Percentiles rank a stretch among this genome's conserved stretches.
Conservation (phyloP, 2,888 invertebrate genomes). For the Scrobipalpa atriplicella region DNA sequence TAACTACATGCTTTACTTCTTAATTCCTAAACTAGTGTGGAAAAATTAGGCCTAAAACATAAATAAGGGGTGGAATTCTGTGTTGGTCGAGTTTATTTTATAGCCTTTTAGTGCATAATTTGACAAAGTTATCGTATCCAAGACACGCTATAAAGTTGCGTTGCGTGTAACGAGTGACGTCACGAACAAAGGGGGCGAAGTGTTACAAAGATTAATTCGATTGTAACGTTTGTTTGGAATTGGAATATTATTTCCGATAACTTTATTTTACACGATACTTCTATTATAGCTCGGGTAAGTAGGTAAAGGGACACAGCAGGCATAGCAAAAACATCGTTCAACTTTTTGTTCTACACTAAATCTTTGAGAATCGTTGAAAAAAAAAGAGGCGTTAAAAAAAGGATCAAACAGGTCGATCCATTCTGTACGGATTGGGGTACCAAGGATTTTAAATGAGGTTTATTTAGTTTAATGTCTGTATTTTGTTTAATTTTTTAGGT, state of each 20-base stretch:
- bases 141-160: slow-evolving; percentile 15
- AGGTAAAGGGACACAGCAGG: neutral
- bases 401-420: slow-evolving; percentile 1
- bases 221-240: neutral
- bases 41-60: no score
- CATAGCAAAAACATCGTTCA: neutral
- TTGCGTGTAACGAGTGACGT: slow-evolving; percentile 20
- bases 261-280: neutral
- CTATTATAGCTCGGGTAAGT: neutral
- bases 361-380: neutral
- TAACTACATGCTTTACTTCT: no score
- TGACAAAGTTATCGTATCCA: slow-evolving; percentile 2
- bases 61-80: neutral
- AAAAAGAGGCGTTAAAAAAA: neutral
- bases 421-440: neutral
- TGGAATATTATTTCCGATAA: neutral
- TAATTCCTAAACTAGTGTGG: no score
- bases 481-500: no score
- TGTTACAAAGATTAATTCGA: slow-evolving; percentile 23
- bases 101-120: neutral
- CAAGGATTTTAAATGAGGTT: no score
- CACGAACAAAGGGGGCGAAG: slow-evolving; percentile 21
- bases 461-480: no score
- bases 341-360: neutral
- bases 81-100: neutral